Evolutionary conservation across 2,113 vertebrate species (phyloP), one percentile per base, ranked within the genome.

Genomic region (Nothocercus julius): DNA sequence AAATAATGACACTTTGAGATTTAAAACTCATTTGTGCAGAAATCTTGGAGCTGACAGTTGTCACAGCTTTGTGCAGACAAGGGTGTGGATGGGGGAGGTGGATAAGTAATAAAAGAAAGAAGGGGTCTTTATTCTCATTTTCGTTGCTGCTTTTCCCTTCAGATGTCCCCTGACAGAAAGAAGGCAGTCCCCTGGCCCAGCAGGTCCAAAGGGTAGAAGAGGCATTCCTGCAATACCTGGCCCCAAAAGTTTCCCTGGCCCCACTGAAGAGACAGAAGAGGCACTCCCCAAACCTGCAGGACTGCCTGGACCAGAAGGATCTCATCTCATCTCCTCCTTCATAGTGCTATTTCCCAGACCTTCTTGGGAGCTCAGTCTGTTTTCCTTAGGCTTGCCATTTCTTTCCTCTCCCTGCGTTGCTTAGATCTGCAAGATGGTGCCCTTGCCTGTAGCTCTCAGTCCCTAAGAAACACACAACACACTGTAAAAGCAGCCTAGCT

Each of bases 161-260:
- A 54, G 59, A 45, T 10, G 27, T 72, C 66, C 36, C n/a, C 38
- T 38, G 28, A n/a, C 79, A 98, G 98, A 95, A 51, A 51, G 94
- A 90, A 28, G 96, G 96, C 82, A 98, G 98, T 11, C 53, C 74
- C 22, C 62, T 0, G 98, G 98, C 16, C 87, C 81, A 21, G n/a
- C 25, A 20, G 98, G 98, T 4, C 38, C 61, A 42, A 32, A 93
- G 3, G 98, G 98, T 14, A 97, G 95, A 0, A 93, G 95, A 30
- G 98, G 98, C 45, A 90, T 97, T 5, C 97, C 98, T 9, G 98
- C 98, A 44, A 36, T 98, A 82, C 98, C 98, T 5, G 98, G 98
- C 8, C 36, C 97, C 77, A 97, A 98, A 94, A 98, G 98, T 66
- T 92, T 95, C 21, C 66, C 74, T 9, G 98, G 98, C 11, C 62